Evolutionary conservation across 2,113 vertebrate genomes (phyloP), one percentile per base, ranked within the genome.

Genomic region (Accipiter virgatus): DNA sequence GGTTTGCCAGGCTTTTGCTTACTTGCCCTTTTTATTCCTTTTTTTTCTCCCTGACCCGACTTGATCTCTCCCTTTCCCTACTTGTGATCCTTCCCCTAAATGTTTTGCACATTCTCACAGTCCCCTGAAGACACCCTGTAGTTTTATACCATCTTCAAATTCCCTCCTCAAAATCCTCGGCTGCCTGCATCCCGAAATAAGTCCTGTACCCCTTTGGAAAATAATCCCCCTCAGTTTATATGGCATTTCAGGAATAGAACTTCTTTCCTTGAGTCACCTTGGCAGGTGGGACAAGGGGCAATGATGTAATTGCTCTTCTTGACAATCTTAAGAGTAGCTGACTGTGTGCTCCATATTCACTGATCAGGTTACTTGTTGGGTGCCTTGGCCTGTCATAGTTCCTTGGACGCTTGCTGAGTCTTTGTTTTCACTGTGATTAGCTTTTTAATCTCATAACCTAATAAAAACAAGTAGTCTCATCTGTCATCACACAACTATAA

Each of bases 81-180:
- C 6, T 62, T 86, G 48, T 63, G 15, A 12, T 81, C n/a, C 10
- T 62, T 86, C 27, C 23, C 55, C 25, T 67, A 47, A 86, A 43
- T 71, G 3, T 86, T 91, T 86, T 17, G 8, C 13, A 29, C 16
- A 32, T 67, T 67, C 31, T 58, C 23, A 32, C 3, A 65, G 7
- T 70, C 3, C 2, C 3, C 42, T 55, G 32, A 50, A 56, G 23
- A 75, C 5, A 67, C 4, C 1, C 4, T 1, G 3, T 21, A 70
- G 7, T 65, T 85, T 78, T 68, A 70, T 25, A 61, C 2, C 6
- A 40, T 25, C 58, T 89, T 75, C 38, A 78, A n/a, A 56, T 78
- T 73, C 25, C 38, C n/a, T 65, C 10, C 31, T 67, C 43, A 84
- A 78, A 67, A 63, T 11, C 4, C 8, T 77, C 7, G 65, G 63